Percentiles rank a stretch among this genome's conserved stretches.
Conservation (phyloP, 2,113 vertebrate genomes). For the Spilogale gracilis region DNA sequence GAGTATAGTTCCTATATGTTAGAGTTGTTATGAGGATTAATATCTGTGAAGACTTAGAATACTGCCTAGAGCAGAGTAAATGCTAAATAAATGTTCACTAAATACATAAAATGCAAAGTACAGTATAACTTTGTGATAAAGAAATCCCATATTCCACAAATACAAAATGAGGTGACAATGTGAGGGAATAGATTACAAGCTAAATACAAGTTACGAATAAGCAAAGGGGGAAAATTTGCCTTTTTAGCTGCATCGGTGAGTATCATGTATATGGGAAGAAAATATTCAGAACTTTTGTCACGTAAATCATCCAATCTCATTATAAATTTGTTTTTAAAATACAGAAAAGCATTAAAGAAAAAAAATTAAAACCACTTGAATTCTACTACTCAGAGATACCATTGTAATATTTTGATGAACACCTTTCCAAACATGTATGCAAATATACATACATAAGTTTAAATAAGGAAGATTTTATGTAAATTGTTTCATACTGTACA, state of each 20-base stretch:
- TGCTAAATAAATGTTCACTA: neutral
- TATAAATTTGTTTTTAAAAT: constrained; percentile 31
- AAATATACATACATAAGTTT: neutral
- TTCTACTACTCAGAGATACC: neutral
- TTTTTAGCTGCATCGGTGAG: neutral
- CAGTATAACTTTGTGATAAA: neutral
- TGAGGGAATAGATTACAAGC: neutral
- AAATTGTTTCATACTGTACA: neutral
- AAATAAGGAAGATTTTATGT: neutral
- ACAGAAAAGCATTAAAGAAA: neutral
- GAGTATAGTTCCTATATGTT: neutral
- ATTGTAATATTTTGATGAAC: neutral
- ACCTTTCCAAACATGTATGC: neutral
- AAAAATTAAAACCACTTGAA: neutral
- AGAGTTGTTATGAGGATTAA: neutral
- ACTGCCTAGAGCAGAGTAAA: neutral
- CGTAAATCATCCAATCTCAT: neutral
- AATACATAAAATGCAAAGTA: constrained; percentile 24
- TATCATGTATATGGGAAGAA: neutral
- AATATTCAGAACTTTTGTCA: neutral
- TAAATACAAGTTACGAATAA: neutral
- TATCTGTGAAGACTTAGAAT: neutral
- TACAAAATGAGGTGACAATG: neutral
- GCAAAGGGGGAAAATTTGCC: neutral
- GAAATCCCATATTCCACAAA: constrained; percentile 8